These are phyloP conservation scores for Leptinotarsa undecemlineata DNA, from an alignment of 1,140 invertebrate species.

Conservation along the genomic window DNA sequence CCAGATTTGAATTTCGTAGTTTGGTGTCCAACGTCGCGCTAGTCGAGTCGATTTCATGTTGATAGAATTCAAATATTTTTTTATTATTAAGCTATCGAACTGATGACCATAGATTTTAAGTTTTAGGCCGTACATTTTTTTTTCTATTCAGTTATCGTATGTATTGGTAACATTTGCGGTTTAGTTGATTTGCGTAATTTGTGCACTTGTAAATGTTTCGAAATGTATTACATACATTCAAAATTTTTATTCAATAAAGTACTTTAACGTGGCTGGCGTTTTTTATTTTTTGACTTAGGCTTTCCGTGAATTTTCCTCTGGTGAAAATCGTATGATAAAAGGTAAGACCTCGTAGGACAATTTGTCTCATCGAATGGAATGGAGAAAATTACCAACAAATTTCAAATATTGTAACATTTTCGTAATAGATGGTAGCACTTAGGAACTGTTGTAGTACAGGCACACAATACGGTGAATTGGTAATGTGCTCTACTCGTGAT, in stretches of 20 bases:
- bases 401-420: too few species aligned
- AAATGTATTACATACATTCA: conserved; percentile 20
- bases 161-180: conserved; percentile 1
- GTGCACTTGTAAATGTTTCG: conserved; percentile 30
- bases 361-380: too few species aligned
- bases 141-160: neutral
- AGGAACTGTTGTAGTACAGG: too few species aligned
- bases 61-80: neutral
- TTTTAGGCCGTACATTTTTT: neutral
- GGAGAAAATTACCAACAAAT: too few species aligned
- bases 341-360: too few species aligned
- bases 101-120: conserved; percentile 14
- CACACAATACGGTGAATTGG: too few species aligned
- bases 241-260: conserved; percentile 27
- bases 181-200: conserved; percentile 17
- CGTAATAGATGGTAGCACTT: too few species aligned
- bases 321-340: too few species aligned
- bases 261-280: neutral
- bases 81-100: neutral
- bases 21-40: neutral
- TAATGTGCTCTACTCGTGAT: too few species aligned
- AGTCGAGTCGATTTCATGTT: neutral
- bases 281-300: neutral
- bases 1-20: neutral
- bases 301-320: too few species aligned